Conservation (phyloP, 37 sponge, comb jelly and placozoan genomes). For the Chondrilla cf. caribensis region DNA sequence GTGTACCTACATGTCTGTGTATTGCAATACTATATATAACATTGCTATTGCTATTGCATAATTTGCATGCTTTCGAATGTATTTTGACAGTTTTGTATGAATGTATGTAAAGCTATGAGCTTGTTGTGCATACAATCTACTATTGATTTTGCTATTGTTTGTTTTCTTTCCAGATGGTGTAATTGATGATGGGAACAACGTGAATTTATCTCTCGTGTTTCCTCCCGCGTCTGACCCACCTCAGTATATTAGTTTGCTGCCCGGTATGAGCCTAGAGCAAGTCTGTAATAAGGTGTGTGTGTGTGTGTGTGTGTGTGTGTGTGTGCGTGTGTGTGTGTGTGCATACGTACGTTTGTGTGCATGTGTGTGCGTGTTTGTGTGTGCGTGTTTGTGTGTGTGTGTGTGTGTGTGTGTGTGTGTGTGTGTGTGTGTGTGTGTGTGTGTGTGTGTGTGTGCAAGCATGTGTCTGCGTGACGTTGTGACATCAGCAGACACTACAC, state of each 20-base stretch:
- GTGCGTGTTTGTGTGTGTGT: background rate
- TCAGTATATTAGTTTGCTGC: background rate
- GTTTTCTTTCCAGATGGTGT: background rate
- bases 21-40: no score
- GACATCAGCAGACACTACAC: no score
- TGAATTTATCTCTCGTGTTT: background rate
- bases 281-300: slow-evolving; percentile 26
- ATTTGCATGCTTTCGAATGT: no score
- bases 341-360: background rate
- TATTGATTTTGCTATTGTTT: background rate
- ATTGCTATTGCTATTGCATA: no score
- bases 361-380: background rate
- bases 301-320: slow-evolving; percentile 15
- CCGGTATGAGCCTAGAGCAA: slow-evolving; percentile 6
- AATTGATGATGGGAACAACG: background rate
- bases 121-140: no score
- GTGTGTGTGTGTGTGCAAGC: no score
- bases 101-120: no score
- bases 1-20: no score
- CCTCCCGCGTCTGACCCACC: slow-evolving; percentile 12
- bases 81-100: no score
- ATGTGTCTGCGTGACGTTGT: no score
- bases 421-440: background rate
- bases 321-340: slow-evolving; percentile 15
- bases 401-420: slow-evolving; percentile 1